phyloP scores from a whole-genome alignment of 2,113 vertebrate species.

The Piliocolobus tephrosceles region DNA sequence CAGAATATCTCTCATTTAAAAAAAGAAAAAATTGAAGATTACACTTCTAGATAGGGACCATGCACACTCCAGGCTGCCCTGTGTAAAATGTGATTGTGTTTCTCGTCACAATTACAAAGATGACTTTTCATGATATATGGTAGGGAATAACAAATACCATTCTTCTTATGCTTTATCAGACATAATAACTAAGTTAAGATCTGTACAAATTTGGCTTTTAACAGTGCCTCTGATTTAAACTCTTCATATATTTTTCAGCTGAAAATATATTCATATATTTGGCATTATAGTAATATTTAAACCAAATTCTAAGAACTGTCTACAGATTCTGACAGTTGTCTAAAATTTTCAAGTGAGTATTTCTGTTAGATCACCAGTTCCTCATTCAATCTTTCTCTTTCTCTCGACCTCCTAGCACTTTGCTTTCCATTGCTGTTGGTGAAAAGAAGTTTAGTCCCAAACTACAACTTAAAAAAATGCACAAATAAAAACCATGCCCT shows the following conservation, averaged over 20 bases:
- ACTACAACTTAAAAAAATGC: conserved; percentile 42
- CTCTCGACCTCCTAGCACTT: neutral
- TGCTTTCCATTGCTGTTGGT: neutral
- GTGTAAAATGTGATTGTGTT: neutral
- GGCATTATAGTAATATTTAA: neutral
- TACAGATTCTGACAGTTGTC: neutral
- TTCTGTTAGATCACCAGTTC: neutral
- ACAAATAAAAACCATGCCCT: neutral
- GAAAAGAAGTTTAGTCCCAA: neutral
- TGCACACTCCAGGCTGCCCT: neutral
- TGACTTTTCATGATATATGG: neutral
- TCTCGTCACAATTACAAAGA: neutral
- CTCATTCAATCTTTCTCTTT: neutral
- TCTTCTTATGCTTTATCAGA: neutral
- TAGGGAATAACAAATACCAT: neutral
- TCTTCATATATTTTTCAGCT: neutral
- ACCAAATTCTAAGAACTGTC: neutral
- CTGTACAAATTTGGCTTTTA: neutral
- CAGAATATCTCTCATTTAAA: neutral
- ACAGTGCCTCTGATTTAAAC: neutral
- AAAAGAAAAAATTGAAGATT: neutral
- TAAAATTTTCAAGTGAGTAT: neutral
- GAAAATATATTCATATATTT: neutral
- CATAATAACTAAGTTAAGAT: neutral
- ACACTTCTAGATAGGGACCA: neutral